phyloP scores from a whole-genome alignment of 2,797 vertebrate species.

The Paramormyrops hopkinsi region DNA sequence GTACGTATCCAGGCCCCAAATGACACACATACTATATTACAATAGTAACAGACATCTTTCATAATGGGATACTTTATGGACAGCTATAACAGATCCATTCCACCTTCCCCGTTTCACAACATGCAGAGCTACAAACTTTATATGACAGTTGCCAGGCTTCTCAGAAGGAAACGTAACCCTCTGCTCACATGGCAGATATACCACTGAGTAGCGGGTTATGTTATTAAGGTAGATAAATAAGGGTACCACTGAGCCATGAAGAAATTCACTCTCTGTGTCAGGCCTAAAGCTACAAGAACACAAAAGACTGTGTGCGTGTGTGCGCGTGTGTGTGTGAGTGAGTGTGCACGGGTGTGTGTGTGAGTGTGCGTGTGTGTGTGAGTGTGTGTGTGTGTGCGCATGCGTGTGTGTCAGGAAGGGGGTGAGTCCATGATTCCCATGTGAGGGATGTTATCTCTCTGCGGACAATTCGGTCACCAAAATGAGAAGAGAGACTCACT shows the following conservation, averaged over 20 bases:
- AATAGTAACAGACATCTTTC: neutral
- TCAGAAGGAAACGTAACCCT: neutral
- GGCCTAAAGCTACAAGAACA: neutral
- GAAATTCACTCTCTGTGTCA: neutral
- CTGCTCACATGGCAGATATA: neutral
- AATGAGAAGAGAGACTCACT: constrained; percentile 43
- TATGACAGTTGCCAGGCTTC: neutral
- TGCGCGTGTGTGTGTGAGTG: too few relatives aligned
- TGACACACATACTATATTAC: neutral
- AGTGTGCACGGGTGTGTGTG: too few relatives aligned
- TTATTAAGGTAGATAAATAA: neutral
- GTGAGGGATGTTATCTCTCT: neutral
- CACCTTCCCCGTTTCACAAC: neutral
- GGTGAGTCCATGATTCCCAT: neutral
- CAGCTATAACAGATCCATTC: neutral
- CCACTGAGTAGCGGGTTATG: neutral
- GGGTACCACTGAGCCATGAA: neutral
- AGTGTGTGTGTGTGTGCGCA: neutral
- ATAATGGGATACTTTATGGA: neutral
- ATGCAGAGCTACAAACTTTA: neutral
- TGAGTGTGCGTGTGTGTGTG: neutral
- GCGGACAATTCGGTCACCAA: neutral
- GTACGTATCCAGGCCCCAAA: neutral
- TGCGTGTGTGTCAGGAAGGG: neutral
- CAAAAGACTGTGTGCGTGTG: neutral